Base-by-base conservation (phyloP, 2,888 invertebrate species). In the Torymus texanus region DNA sequence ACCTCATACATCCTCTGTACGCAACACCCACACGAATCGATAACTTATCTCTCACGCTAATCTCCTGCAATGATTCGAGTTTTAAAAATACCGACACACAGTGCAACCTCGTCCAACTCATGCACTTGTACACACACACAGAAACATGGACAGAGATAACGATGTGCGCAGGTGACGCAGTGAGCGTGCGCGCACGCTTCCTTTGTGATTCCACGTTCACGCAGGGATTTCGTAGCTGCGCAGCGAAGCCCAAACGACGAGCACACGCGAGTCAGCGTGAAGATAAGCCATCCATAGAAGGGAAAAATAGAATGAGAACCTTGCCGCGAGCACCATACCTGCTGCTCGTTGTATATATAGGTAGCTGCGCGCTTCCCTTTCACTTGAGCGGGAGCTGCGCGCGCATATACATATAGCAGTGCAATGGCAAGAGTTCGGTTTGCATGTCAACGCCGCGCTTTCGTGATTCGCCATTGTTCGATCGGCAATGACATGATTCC, bases 41-140 rank as follows among this genome's bases (percentile, higher is more conserved):
- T 59, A 74, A 58, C 50, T 21, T 73, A 78, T 78, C 68, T 24
- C 21, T n/a, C 12, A 3, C n/a, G 50, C 61, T 24, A 63, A 78
- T 78, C 78, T 78, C 14, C 24, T 5, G 50, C 59, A 61, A 78
- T 78, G 78, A 73, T 62, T 74, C 73, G 67, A 62, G 58, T 56
- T 62, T 78, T 72, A 75, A 61, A 75, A 70, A 76, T 70, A 70
- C 18, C 12, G 21, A 14, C 51, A 50, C 21, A 41, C 21, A 41
- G 59, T 41, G n/a, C 41, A 41, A 41, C 21, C 13, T 2, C 41
- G 3, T 56, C 63, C 41, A 50, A 62, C 8, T 41, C 41, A 41
- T 21, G 63, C 21, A 11, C 56, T n/a, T 29, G 65, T 18, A 18
- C 16, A 65, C 53, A 24, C 10, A 21, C 3, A 4, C 50, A 55